These are phyloP conservation scores for Macrophya annulata DNA, from an alignment of 2,888 invertebrate genomes.

Conservation along the genomic window DNA sequence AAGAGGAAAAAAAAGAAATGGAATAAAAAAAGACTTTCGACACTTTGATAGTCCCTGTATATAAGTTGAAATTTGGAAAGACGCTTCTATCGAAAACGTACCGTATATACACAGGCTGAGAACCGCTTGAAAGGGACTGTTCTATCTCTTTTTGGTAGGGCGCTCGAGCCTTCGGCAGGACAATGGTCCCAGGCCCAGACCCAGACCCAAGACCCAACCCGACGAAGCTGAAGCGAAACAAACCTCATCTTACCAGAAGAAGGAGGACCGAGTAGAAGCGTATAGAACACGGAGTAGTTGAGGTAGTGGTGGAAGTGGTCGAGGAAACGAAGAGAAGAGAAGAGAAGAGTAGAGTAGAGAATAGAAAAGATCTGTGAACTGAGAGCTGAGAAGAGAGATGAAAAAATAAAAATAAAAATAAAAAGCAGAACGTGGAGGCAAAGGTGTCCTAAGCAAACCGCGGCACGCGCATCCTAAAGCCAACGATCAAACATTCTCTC, in stretches of 20 bases:
- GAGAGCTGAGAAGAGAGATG: not conserved
- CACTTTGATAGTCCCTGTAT: constrained; percentile 7
- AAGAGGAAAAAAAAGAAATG: not conserved
- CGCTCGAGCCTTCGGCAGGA: constrained; percentile 64
- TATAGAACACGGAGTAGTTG: constrained; percentile 38
- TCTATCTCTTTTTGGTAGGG: constrained; percentile 61
- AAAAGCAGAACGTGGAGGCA: constrained; percentile 61
- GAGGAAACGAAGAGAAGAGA: constrained; percentile 6
- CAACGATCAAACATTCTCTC: constrained; percentile 56
- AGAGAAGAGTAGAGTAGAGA: not conserved
- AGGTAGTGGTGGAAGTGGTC: constrained; percentile 23
- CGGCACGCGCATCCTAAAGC: constrained; percentile 66
- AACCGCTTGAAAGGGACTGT: constrained; percentile 56
- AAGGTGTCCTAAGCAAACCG: constrained; percentile 67
- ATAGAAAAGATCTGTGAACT: not conserved
- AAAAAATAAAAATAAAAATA: not conserved
- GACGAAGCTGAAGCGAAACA: constrained; percentile 60
- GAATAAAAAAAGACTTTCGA: not conserved
- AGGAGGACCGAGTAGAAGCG: constrained; percentile 30
- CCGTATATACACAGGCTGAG: constrained; percentile 36
- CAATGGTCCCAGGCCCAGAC: constrained; percentile 63
- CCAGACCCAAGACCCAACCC: constrained; percentile 46
- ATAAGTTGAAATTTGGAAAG: constrained; percentile 7
- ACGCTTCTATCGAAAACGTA: not conserved
- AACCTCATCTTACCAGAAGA: constrained; percentile 57